A percentile compares a stretch with the other conserved stretches of the same genome.
Conservation (phyloP, 53 echinoderm and acorn worm species). For the Luidia sarsii region DNA sequence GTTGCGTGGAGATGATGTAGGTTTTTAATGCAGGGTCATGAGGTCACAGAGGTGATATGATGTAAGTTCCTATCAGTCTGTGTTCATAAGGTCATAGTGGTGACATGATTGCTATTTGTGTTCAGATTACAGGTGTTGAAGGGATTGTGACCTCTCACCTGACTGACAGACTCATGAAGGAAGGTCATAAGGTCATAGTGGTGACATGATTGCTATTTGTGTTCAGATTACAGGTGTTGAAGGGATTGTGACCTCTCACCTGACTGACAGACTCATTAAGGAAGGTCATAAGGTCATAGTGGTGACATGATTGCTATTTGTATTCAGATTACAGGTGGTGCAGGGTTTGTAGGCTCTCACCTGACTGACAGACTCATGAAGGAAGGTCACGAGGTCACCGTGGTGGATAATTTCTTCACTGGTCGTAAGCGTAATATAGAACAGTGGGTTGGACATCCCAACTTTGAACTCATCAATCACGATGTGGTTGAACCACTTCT, state of each 20-base stretch:
- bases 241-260: slow-evolving; percentile 92
- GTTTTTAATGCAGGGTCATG: too few relatives aligned
- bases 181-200: too few relatives aligned
- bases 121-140: too few relatives aligned
- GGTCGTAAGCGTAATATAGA: slow-evolving; percentile 87
- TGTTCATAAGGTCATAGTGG: too few relatives aligned
- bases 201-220: too few relatives aligned
- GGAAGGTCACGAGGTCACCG: slow-evolving; percentile 96
- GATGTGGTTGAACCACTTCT: slow-evolving; percentile 94
- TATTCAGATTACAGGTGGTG: slow-evolving; percentile 96
- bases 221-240: slow-evolving; percentile 94
- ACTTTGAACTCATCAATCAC: slow-evolving; percentile 97
- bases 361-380: slow-evolving; percentile 81
- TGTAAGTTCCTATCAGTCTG: too few relatives aligned
- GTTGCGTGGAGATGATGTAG: too few relatives aligned
- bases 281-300: slow-evolving; percentile 97
- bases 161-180: too few relatives aligned
- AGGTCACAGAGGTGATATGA: too few relatives aligned
- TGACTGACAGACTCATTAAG: slow-evolving; percentile 78
- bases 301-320: too few relatives aligned
- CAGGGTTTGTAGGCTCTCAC: slow-evolving; percentile 95
- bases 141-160: too few relatives aligned
- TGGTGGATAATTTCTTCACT: slow-evolving; percentile 92
- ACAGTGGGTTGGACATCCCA: slow-evolving; percentile 90
- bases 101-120: too few relatives aligned